Base-by-base conservation (phyloP, 2,113 vertebrate species). In the Barbus barbus region DNA sequence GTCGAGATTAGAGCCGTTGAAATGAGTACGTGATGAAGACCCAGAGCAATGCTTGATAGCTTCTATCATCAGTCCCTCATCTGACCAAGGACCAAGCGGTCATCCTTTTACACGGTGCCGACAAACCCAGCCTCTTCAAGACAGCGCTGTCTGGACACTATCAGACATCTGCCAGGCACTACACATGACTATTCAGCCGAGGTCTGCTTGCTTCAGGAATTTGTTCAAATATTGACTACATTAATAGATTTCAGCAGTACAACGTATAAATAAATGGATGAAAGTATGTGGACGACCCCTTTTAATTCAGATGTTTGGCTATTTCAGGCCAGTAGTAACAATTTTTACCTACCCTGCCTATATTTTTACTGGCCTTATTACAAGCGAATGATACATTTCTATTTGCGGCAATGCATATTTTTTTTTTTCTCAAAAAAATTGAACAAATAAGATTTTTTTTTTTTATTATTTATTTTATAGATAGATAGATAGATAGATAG, bases 11-110 rank as follows among this genome's bases (percentile, higher is more conserved):
- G 46, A 83, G 89, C 83, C 86, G 89, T 48, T 89, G 56, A 93
- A 94, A 94, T 93, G 89, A 93, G 86, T 83, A 93, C 86, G 91
- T 91, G 93, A 93, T 91, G 93, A 93, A 92, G 91, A 87, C 86
- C 58, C 79, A 14, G 86, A 87, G 89, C 81, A 81, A 86, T 56
- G 78, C 82, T 77, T 92, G 92, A 92, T 81, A 81, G 90, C 89
- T 92, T 83, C 92, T 92, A 83, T 94, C 93, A 93, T 91, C 92
- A 88, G 83, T 92, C 91, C 88, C 87, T 94, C 92, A 94, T 93
- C 91, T 93, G 77, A 83, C n/a, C 82, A 72, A 76, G 84, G 67
- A 86, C 87, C 82, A 73, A 83, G 6, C 77, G 51, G 33, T 91
- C 90, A 86, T 91, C 90, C 51, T 87, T 89, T 82, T 78, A 79